A percentile compares a stretch with the other conserved stretches of the same genome.
These are phyloP conservation scores for Erinaceus europaeus DNA, from an alignment of 2,113 vertebrate species.

Conservation along the genomic window DNA sequence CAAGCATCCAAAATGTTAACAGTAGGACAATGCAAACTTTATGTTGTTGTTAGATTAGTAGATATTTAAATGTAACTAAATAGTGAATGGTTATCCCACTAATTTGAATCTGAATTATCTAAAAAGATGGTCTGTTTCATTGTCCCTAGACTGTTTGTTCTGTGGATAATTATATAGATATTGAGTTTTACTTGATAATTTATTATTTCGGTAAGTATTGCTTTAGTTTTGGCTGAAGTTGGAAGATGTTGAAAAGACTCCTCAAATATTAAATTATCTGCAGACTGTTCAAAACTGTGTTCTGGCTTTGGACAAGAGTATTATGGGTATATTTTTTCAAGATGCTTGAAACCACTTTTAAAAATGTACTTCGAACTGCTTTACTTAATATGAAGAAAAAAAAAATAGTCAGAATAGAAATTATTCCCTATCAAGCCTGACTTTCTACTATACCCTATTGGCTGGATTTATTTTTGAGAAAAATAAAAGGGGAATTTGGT, in stretches of 20 bases:
- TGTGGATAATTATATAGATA: constrained; percentile 57
- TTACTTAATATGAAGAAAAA: constrained; percentile 26
- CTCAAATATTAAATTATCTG: constrained; percentile 62
- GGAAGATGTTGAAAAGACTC: constrained; percentile 59
- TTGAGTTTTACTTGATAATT: constrained; percentile 49
- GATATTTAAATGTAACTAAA: not conserved
- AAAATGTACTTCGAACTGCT: constrained; percentile 11
- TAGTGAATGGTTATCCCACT: not conserved
- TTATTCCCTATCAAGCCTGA: not conserved
- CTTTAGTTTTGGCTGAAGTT: constrained; percentile 63
- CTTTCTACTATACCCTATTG: not conserved
- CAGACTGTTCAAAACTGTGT: constrained; percentile 27
- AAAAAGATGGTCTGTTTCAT: not conserved
- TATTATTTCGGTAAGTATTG: not conserved
- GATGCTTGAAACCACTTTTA: constrained; percentile 39
- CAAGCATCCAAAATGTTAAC: not conserved
- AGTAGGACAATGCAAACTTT: not conserved
- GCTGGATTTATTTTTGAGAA: not conserved
- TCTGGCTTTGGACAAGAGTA: constrained; percentile 39
- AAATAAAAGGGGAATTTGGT: not conserved
- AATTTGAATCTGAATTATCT: constrained; percentile 12
- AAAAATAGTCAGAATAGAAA: not conserved
- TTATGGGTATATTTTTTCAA: constrained; percentile 27
- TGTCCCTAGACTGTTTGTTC: constrained; percentile 26
- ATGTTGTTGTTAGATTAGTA: not conserved